A percentile compares a stretch with the other conserved stretches of the same genome.
Evolutionary conservation across 2,888 invertebrate genomes (phyloP).

Genomic region (Pardosa pseudoannulata): DNA sequence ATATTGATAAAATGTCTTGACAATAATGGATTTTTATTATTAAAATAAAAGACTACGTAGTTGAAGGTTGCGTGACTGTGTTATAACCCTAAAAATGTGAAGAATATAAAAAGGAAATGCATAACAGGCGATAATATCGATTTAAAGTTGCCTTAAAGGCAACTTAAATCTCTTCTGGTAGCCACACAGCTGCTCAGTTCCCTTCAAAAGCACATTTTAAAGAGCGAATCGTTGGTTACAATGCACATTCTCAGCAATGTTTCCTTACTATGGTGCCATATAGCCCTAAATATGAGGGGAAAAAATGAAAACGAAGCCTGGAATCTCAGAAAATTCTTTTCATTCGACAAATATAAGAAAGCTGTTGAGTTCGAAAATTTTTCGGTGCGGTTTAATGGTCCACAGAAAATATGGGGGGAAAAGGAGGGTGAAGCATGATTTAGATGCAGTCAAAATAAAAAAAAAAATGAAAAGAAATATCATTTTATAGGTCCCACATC

Average conservation of each 20-base stretch:
- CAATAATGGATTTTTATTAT: background rate
- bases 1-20: background rate
- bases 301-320: background rate
- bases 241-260: constrained; percentile 7
- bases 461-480: constrained; percentile 45
- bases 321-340: constrained; percentile 14
- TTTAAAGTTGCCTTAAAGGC: background rate
- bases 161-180: background rate
- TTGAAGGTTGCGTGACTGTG: background rate
- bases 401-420: constrained; percentile 42
- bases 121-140: background rate
- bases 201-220: background rate
- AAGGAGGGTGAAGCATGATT: constrained; percentile 34
- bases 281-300: background rate
- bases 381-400: constrained; percentile 51
- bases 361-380: constrained; percentile 58
- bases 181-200: constrained; percentile 9
- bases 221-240: background rate
- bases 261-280: constrained; percentile 8
- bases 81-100: background rate
- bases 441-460: constrained; percentile 47
- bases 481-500: constrained; percentile 65
- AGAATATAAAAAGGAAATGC: background rate
- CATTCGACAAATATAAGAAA: constrained; percentile 37
- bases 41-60: background rate